These are phyloP conservation scores for Eupithecia vulgata DNA, from an alignment of 2,888 invertebrate species.

Conservation along the genomic window DNA sequence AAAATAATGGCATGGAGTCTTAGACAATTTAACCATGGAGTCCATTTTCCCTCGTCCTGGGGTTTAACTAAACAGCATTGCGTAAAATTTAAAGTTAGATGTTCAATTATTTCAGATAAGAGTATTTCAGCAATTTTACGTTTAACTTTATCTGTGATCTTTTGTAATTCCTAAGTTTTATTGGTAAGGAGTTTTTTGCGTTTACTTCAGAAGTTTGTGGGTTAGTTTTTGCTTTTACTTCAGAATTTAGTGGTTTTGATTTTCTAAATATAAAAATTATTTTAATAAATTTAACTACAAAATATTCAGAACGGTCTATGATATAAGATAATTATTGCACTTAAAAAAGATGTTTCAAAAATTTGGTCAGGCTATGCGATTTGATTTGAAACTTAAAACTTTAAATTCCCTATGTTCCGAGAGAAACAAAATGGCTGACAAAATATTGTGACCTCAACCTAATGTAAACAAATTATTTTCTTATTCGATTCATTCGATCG, in stretches of 20 bases:
- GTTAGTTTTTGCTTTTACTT: background rate
- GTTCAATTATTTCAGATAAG: background rate
- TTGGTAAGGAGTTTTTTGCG: background rate
- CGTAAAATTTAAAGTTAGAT: background rate
- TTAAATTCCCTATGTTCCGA: too few relatives aligned
- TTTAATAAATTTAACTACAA: too few relatives aligned
- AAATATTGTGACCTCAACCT: background rate
- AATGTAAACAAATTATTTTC: background rate
- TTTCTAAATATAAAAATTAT: too few relatives aligned
- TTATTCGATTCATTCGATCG: conserved; percentile 5
- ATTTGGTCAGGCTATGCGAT: too few relatives aligned
- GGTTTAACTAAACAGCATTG: background rate
- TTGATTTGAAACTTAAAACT: too few relatives aligned
- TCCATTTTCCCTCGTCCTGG: background rate
- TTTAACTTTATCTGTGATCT: background rate
- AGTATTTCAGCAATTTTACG: background rate
- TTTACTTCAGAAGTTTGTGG: background rate
- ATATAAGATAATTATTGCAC: too few relatives aligned
- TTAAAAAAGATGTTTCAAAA: too few relatives aligned
- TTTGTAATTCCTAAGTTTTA: background rate
- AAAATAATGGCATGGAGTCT: background rate
- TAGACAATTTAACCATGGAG: too few relatives aligned
- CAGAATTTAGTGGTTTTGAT: background rate
- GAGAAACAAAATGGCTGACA: background rate
- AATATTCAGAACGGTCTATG: too few relatives aligned